phyloP scores from a whole-genome alignment of 2,888 invertebrate species.

The Cerastis rubricosa region DNA sequence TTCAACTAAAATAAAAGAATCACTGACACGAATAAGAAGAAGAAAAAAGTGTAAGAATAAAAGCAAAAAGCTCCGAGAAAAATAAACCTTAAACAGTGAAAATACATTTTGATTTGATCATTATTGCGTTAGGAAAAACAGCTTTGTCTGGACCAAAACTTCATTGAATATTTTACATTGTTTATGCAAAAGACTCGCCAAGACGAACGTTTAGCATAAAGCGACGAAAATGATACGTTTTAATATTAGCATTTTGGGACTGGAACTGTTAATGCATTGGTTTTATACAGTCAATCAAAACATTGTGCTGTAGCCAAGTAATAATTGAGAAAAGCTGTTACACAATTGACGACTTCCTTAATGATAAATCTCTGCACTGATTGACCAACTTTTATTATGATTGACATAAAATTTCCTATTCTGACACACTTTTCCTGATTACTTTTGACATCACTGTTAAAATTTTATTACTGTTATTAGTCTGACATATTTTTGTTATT shows the following conservation, averaged over 20 bases:
- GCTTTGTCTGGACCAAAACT: slow-evolving; percentile 19
- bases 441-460: no score
- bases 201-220: slow-evolving; percentile 6
- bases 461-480: no score
- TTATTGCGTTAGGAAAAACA: slow-evolving; percentile 28
- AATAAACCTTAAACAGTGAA: background rate
- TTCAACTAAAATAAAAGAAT: background rate
- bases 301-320: background rate
- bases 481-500: no score
- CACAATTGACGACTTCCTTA: no score
- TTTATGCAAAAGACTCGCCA: slow-evolving; percentile 32
- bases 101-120: slow-evolving; percentile 31
- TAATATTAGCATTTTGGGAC: background rate
- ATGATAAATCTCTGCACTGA: no score
- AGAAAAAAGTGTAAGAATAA: background rate
- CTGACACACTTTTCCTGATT: no score
- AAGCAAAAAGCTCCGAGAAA: background rate
- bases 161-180: slow-evolving; percentile 36
- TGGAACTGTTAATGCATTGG: background rate
- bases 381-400: no score
- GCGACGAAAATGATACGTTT: slow-evolving; percentile 11
- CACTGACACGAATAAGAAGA: background rate
- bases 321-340: no score
- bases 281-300: slow-evolving; percentile 15
- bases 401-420: no score